A percentile compares a stretch with the other conserved stretches of the same genome.
These are phyloP conservation scores for Uloborus diversus DNA, from an alignment of 1,140 invertebrate genomes.

Conservation along the genomic window DNA sequence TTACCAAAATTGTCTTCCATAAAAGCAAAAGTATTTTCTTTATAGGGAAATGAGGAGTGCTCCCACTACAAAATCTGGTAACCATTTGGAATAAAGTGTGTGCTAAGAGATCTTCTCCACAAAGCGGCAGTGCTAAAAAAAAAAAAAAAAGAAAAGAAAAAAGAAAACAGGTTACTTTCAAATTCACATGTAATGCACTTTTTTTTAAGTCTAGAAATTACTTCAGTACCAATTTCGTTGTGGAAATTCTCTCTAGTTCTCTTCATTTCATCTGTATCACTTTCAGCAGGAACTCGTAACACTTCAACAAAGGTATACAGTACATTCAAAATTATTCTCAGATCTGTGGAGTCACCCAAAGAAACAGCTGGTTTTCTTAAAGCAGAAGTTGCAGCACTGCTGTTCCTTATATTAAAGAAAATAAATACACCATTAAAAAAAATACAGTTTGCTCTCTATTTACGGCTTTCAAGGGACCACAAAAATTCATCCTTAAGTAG, in stretches of 20 bases:
- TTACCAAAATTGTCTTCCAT: constrained; percentile 90
- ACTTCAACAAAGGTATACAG: constrained; percentile 95
- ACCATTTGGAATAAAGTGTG: constrained; percentile 94
- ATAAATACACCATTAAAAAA: no score
- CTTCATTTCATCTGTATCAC: constrained; percentile 74
- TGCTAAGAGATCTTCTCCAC: constrained; percentile 80
- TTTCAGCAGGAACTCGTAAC: constrained; percentile 74
- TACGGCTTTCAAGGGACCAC: no score
- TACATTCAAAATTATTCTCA: constrained; percentile 90
- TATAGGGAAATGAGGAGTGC: constrained; percentile 95
- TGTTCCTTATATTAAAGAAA: constrained; percentile 71
- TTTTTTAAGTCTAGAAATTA: no score
- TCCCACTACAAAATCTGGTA: constrained; percentile 91
- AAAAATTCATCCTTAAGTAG: no score
- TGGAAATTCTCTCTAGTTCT: constrained; percentile 70
- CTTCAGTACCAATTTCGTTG: constrained; percentile 43
- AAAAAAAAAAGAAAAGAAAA: no score
- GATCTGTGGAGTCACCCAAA: constrained; percentile 88
- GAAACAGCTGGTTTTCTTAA: constrained; percentile 88
- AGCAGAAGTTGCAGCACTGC: constrained; percentile 76
- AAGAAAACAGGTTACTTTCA: no score
- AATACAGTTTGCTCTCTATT: no score
- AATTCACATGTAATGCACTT: no score
- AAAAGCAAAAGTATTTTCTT: constrained; percentile 95
- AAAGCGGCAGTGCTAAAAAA: constrained; percentile 65